Base-by-base conservation (phyloP, 2,113 vertebrate genomes). In the Plestiodon gilberti region DNA sequence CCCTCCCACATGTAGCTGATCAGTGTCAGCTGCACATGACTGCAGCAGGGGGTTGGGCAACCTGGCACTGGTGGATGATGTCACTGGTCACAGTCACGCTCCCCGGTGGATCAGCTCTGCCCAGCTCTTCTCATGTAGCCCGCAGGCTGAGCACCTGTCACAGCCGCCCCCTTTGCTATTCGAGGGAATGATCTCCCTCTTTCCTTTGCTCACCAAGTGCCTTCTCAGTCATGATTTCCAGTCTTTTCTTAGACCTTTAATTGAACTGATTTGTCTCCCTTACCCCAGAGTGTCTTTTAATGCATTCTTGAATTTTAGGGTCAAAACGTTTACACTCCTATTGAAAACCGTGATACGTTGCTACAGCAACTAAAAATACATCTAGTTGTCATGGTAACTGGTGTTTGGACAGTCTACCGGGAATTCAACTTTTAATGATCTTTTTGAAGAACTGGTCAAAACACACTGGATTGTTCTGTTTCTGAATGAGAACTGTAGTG, bases 361-460 rank as follows among this genome's bases (percentile, higher is more conserved):
- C 86, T 89, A 75, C 70, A 83, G 86, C 74, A 85, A 89, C 90
- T 94, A 94, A 91, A 93, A 95, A 94, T 95, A 92, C 22, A 78
- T 89, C 65, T 23, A 35, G 93, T 95, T 95, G 88, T 90, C 87
- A 95, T 94, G 85, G 93, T 83, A 93, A 95, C 92, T 70, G 62
- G 55, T 84, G 83, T 87, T 80, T 76, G 82, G 85, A 89, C 74
- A 33, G 87, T 90, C 67, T 73, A 73, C 48, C 64, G 2, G n/a
- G 87, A 88, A 30, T 87, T 80, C 62, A 92, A 33, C 85, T 65
- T 1, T 86, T 91, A 91, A 65, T 84, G 69, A 22, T 91, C 25
- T 14, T 6, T 89, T 90, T 87, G 74, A 90, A 89, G 92, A 91
- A 85, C 85, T 81, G 84, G 81, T 87, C 43, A 76, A 76, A 92